Conservation (phyloP, 2,797 vertebrate genomes). For the Pseudocheirus occidentalis region DNA sequence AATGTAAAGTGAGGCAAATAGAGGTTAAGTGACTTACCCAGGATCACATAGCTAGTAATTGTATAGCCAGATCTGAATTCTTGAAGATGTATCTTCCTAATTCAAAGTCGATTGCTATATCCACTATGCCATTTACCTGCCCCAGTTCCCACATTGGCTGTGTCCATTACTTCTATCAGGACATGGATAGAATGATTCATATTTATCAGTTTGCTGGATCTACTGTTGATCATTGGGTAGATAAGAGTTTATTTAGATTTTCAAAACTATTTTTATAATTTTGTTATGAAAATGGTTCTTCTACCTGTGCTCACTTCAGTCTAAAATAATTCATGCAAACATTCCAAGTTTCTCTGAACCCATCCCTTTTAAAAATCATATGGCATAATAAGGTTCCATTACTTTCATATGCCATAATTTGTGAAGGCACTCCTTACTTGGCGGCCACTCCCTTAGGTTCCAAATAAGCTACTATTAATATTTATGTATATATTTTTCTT, state of each 20-base stretch:
- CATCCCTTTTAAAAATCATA: not conserved
- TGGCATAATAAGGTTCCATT: not conserved
- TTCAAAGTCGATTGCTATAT: not conserved
- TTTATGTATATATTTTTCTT: not conserved
- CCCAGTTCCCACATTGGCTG: no score
- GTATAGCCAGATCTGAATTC: not conserved
- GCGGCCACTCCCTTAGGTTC: not conserved
- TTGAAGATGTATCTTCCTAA: no score
- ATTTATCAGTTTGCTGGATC: no score
- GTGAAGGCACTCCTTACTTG: not conserved
- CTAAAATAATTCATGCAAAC: no score
- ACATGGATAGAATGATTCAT: no score
- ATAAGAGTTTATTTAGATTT: no score
- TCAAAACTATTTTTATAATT: no score
- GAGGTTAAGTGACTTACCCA: not conserved
- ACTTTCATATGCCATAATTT: not conserved
- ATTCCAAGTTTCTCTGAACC: no score
- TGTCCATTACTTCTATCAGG: no score
- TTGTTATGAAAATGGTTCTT: no score
- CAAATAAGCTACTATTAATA: not conserved
- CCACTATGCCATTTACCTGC: not conserved
- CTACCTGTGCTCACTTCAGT: no score
- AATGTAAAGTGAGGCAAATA: not conserved
- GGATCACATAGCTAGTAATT: not conserved
- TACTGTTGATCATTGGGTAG: no score